These are phyloP conservation scores for Ianthella basta DNA, from an alignment of 37 sponge, comb jelly and placozoan genomes.

Conservation along the genomic window DNA sequence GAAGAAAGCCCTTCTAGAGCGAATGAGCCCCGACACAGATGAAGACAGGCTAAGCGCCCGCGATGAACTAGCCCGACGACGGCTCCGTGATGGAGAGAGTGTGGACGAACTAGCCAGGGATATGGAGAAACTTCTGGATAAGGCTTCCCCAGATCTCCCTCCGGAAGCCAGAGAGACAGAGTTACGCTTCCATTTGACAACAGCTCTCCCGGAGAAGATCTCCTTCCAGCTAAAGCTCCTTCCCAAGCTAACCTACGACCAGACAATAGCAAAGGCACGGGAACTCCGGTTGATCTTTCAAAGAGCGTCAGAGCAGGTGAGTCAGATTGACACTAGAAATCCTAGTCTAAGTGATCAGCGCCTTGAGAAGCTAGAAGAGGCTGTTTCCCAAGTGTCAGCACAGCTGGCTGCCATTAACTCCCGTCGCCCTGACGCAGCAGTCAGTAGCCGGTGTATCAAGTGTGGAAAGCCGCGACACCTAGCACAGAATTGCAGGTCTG, in stretches of 20 bases:
- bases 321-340: neutral
- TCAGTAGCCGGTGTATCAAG: neutral
- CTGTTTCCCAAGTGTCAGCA: neutral
- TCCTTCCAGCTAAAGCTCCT: neutral
- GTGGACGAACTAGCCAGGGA: conserved; percentile 15
- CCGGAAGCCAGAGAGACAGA: neutral
- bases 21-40: conserved; percentile 18
- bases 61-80: neutral
- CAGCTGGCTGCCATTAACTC: neutral
- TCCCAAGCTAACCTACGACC: neutral
- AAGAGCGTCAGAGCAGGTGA: neutral
- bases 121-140: conserved; percentile 5
- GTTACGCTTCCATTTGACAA: neutral
- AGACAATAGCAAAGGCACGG: neutral
- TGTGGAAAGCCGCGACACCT: conserved; percentile 3
- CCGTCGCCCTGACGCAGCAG: neutral
- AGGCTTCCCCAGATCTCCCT: conserved; percentile 2
- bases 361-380: neutral
- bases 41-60: conserved; percentile 19
- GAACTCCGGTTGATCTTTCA: conserved; percentile 12
- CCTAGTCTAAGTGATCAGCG: neutral
- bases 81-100: conserved; percentile 10
- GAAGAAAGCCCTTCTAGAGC: neutral
- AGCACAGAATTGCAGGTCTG: neutral
- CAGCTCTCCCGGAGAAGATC: neutral